Conservation (phyloP, 2,797 vertebrate genomes). For the Helarctos malayanus region DNA sequence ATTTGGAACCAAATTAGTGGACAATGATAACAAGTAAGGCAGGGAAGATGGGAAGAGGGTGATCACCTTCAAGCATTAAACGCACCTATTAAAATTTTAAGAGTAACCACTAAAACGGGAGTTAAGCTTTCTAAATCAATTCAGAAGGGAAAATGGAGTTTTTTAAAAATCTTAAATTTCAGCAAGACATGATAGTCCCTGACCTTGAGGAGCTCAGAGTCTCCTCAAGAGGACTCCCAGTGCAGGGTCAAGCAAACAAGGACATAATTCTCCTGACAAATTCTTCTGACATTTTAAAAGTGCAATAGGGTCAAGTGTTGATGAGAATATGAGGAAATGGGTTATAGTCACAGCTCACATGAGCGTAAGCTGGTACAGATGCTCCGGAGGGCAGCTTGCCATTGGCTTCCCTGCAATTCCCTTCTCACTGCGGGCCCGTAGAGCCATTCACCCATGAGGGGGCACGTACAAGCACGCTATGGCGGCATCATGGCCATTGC, state of each 20-base stretch:
- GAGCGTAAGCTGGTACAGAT: not conserved
- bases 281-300: not conserved
- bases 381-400: not conserved
- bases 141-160: conserved; percentile 42
- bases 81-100: not conserved
- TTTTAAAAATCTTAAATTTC: not conserved
- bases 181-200: not conserved
- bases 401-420: not conserved
- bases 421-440: not conserved
- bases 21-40: not conserved
- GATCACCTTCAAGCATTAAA: not conserved
- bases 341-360: rapidly evolving
- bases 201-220: not conserved
- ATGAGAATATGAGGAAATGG: not conserved
- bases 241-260: not conserved
- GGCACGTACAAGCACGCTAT: not conserved
- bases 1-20: not conserved
- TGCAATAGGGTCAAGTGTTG: not conserved
- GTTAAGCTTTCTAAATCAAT: not conserved
- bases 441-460: not conserved
- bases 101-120: not conserved
- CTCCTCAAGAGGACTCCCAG: not conserved
- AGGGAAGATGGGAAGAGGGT: not conserved
- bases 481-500: not conserved
- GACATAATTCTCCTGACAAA: not conserved